Evolutionary conservation across 2,113 vertebrate genomes (phyloP), one percentile per base, ranked within the genome.

Genomic region (Vanacampus margaritifer): DNA sequence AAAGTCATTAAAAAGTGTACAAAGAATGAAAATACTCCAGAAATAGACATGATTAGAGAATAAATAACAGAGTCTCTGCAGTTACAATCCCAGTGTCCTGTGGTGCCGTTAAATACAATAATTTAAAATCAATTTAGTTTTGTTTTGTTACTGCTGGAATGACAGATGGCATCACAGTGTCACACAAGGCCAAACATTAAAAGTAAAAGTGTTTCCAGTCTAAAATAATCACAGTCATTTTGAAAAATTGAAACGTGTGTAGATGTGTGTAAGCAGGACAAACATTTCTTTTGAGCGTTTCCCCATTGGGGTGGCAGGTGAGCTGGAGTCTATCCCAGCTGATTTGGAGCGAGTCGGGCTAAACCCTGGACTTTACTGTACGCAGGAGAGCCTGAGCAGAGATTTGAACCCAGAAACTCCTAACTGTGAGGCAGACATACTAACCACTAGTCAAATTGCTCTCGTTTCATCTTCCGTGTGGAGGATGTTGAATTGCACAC

Each of bases 71-170:
- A 51, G 67, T 74, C 10, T 69, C 53, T 62, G 76, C 81, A 76
- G 82, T 88, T 88, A 88, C 86, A 88, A 90, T 88, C 82, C 84
- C 86, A 87, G 85, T 85, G 85, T 86, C 75, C 75, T 75, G 83
- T 82, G 66, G 71, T 86, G 81, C 78, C 79, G 80, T 76, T 83
- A 80, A 60, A 82, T 73, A 53, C 72, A 89, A 91, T 91, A 88
- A 91, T 88, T 89, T 83, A 90, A 79, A 73, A 83, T 70, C 57
- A 7, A 37, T 37, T n/a, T 58, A 17, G 14, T 1, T 28, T 37
- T 60, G 3, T 13, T 39, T n/a, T 37, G 1, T 36, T 35, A 60
- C 32, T 21, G 10, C 36, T 37, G 59, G 59, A 61, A 41, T 61
- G 37, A 43, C 36, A 39, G 11, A 41, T 23, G 69, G 65, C 70